These are phyloP conservation scores for Pica pica DNA, from an alignment of 2,113 vertebrate species.

Conservation along the genomic window DNA sequence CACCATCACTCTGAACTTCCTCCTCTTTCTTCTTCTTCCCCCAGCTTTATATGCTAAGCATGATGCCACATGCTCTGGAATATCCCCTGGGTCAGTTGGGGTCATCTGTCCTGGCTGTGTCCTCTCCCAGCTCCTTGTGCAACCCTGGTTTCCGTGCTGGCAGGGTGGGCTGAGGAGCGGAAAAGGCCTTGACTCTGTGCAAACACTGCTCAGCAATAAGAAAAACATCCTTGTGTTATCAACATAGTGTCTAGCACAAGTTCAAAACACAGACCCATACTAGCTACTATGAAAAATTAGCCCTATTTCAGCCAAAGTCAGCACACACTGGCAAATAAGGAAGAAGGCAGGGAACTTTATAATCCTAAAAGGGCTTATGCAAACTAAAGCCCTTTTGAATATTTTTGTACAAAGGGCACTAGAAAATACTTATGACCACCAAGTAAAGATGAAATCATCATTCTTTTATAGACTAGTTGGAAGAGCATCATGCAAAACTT, in stretches of 20 bases:
- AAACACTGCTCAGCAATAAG: background rate
- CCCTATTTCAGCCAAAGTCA: background rate
- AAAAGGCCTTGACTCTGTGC: background rate
- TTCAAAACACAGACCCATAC: background rate
- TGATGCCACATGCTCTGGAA: background rate
- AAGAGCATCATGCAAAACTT: background rate
- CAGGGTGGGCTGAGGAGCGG: background rate
- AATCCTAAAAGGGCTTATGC: background rate
- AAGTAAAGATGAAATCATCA: background rate
- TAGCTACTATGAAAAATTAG: background rate
- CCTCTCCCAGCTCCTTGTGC: background rate
- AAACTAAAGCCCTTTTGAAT: background rate
- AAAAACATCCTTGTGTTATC: background rate
- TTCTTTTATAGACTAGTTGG: background rate
- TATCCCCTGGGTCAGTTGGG: background rate
- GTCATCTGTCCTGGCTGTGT: background rate
- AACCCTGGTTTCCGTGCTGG: too few species aligned
- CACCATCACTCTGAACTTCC: background rate
- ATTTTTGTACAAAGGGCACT: background rate
- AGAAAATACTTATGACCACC: background rate
- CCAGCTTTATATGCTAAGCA: background rate
- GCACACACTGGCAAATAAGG: background rate
- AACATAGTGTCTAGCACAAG: background rate
- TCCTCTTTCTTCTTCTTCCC: background rate
- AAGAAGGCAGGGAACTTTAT: background rate